Evolutionary conservation across 1,140 invertebrate genomes (phyloP).

Genomic region (Bombus waltoni): DNA sequence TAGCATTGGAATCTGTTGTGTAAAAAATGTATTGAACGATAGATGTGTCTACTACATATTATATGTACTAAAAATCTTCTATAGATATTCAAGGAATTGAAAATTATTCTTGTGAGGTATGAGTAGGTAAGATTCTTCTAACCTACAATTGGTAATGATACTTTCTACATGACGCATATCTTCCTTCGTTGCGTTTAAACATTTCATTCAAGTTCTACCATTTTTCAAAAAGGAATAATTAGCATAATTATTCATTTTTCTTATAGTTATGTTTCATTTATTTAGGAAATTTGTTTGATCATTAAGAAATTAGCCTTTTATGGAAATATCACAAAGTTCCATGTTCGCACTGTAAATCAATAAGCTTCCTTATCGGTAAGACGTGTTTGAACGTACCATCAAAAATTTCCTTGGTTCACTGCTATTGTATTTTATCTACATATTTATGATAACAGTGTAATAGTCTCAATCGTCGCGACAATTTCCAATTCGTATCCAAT

Average conservation of each 20-base stretch:
- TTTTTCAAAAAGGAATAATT: background rate
- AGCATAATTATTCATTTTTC: background rate
- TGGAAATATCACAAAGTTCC: background rate
- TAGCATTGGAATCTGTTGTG: background rate
- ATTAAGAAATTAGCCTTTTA: background rate
- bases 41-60: background rate
- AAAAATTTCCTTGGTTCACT: background rate
- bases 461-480: no score
- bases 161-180: background rate
- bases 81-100: background rate
- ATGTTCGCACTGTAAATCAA: background rate
- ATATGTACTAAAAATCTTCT: background rate
- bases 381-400: background rate
- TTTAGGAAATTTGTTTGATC: background rate
- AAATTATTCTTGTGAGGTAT: background rate
- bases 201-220: background rate
- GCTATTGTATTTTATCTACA: background rate
- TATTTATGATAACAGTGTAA: background rate
- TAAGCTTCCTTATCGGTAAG: constrained; percentile 3
- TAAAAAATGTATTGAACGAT: background rate
- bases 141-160: background rate
- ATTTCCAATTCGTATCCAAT: background rate
- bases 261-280: background rate
- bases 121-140: background rate
- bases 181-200: background rate